A percentile compares a stretch with the other conserved stretches of the same genome.
phyloP scores from a whole-genome alignment of 2,888 invertebrate species.

The Pocota personata region DNA sequence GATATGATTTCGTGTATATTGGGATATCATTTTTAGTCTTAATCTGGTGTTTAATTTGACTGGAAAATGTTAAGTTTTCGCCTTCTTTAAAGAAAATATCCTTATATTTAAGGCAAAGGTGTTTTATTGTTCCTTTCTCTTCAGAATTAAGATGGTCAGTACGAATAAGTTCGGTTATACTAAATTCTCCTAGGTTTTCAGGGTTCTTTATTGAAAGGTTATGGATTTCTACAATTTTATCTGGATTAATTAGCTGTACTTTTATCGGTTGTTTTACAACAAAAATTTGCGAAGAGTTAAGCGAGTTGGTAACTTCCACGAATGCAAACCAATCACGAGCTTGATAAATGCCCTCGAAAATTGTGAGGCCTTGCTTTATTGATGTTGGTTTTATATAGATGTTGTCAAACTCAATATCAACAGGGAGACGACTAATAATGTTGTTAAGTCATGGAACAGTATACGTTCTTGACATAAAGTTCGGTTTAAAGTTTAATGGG shows the following conservation, averaged over 20 bases:
- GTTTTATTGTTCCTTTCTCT: slow-evolving; percentile 68
- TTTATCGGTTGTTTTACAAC: slow-evolving; percentile 43
- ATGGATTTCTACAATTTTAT: slow-evolving; percentile 22
- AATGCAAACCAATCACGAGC: not conserved
- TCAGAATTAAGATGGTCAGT: slow-evolving; percentile 74
- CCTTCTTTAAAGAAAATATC: slow-evolving; percentile 75
- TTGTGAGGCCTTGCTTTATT: slow-evolving; percentile 6
- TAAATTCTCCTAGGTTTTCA: not conserved
- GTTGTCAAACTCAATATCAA: not conserved
- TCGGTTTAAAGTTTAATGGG: not conserved
- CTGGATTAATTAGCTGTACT: not conserved
- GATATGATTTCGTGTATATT: slow-evolving; percentile 58
- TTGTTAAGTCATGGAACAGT: not conserved
- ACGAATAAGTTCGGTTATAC: slow-evolving; percentile 1
- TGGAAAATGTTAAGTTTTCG: slow-evolving; percentile 74
- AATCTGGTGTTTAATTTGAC: slow-evolving; percentile 76
- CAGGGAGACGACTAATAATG: not conserved
- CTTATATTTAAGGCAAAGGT: slow-evolving; percentile 70
- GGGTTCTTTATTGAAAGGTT: slow-evolving; percentile 1
- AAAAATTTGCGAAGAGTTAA: not conserved
- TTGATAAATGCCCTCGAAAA: slow-evolving; percentile 26
- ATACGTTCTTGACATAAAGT: not conserved
- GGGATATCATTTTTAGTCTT: slow-evolving; percentile 75
- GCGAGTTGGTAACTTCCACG: not conserved
- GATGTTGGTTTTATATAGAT: not conserved